Evolutionary conservation across 2,888 invertebrate species (phyloP).

Genomic region (Napeogenes sylphis): DNA sequence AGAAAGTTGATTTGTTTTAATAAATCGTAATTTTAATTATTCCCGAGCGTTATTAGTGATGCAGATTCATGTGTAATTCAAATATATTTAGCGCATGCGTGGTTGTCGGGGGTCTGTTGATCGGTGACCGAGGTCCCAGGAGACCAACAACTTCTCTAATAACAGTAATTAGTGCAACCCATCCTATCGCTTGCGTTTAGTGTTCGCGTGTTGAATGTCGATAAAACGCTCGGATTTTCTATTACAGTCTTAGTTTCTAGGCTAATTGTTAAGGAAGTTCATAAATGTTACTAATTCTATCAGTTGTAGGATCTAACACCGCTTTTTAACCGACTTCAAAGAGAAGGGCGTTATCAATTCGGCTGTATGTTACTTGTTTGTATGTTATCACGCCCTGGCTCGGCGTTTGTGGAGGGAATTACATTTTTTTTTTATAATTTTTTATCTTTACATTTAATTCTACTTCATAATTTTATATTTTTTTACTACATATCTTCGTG

Average conservation of each 20-base stretch:
- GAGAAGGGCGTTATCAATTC: no score
- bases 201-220: slow-evolving; percentile 34
- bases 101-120: slow-evolving; percentile 48
- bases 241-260: slow-evolving; percentile 30
- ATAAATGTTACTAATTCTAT: slow-evolving; percentile 25
- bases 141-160: slow-evolving; percentile 58
- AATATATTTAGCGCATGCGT: slow-evolving; percentile 43
- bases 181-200: slow-evolving; percentile 46
- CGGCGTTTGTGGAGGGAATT: no score
- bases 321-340: background rate
- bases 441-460: slow-evolving; percentile 4
- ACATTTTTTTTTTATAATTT: background rate
- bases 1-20: slow-evolving; percentile 26
- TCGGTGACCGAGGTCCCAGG: slow-evolving; percentile 54
- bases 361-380: no score
- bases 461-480: background rate
- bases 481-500: background rate
- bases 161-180: slow-evolving; percentile 65
- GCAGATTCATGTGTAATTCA: slow-evolving; percentile 27
- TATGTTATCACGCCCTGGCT: no score
- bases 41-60: slow-evolving; percentile 30
- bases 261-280: slow-evolving; percentile 40
- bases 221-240: slow-evolving; percentile 33
- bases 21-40: slow-evolving; percentile 31
- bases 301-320: background rate